Conservation (phyloP, 2,888 invertebrate species). For the Eupithecia pulchellata region DNA sequence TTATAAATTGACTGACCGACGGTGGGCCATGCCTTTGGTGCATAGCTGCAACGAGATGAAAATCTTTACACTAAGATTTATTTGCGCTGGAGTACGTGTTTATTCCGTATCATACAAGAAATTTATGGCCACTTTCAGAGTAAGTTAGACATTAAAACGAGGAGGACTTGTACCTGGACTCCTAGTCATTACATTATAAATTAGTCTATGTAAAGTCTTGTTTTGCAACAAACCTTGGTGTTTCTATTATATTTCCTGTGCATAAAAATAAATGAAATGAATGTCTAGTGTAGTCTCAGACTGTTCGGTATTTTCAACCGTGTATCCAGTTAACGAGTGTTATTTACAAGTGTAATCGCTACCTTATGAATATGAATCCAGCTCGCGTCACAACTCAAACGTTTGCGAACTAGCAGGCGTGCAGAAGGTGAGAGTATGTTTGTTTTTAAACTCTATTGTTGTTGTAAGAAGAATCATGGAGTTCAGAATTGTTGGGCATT, state of each 20-base stretch:
- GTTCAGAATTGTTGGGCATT: too few species aligned
- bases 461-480: background rate
- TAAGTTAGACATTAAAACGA: too few species aligned
- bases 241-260: too few species aligned
- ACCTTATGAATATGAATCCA: conserved; percentile 46
- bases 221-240: too few species aligned
- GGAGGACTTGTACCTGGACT: too few species aligned
- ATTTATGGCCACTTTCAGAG: background rate
- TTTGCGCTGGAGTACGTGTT: too few species aligned
- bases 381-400: conserved; percentile 22
- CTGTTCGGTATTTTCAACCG: conserved; percentile 1
- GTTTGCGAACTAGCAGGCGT: conserved; percentile 12
- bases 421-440: conserved; percentile 4
- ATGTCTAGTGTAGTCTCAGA: background rate
- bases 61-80: background rate
- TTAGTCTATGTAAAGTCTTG: too few species aligned
- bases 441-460: background rate
- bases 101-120: background rate
- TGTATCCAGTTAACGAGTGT: conserved; percentile 10
- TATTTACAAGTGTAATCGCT: conserved; percentile 48
- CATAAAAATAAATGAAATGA: background rate
- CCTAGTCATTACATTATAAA: too few species aligned
- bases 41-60: background rate
- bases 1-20: too few species aligned
- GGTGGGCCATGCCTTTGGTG: too few species aligned